phyloP scores from a whole-genome alignment of 2,113 vertebrate species.

The Noturus placidus region DNA sequence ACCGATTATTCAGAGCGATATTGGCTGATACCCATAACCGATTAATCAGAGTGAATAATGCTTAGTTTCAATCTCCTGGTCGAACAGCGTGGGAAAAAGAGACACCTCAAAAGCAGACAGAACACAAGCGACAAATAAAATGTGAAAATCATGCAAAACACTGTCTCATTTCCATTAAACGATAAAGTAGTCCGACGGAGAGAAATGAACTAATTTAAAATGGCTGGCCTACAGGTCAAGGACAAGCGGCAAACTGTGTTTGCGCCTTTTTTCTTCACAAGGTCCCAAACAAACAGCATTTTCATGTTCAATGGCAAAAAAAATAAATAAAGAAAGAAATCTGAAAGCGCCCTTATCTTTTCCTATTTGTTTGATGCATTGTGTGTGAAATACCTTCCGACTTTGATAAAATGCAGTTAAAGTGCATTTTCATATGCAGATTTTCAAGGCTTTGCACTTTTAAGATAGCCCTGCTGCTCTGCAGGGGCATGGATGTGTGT shows the following conservation, averaged over 20 bases:
- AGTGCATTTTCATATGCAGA: conserved; percentile 56
- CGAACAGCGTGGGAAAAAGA: conserved; percentile 23
- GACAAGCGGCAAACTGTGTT: conserved; percentile 52
- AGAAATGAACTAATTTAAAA: conserved; percentile 59
- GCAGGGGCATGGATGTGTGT: conserved; percentile 32
- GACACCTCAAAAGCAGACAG: conserved; percentile 35
- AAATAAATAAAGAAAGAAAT: conserved; percentile 22
- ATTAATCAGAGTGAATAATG: too few relatives aligned
- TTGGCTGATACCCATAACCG: too few relatives aligned
- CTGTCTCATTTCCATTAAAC: conserved; percentile 56
- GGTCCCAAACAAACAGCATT: conserved; percentile 52
- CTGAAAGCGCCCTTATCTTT: conserved; percentile 53
- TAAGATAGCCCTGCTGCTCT: conserved; percentile 49
- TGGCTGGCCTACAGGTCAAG: conserved; percentile 54
- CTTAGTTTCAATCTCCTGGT: conserved; percentile 58
- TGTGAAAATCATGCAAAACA: conserved; percentile 56
- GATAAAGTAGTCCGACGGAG: conserved; percentile 49
- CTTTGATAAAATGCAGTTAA: conserved; percentile 51
- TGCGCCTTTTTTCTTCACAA: conserved; percentile 47
- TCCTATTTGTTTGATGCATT: conserved; percentile 59
- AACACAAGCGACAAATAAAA: conserved; percentile 58
- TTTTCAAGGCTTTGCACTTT: conserved; percentile 47
- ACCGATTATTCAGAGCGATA: too few relatives aligned
- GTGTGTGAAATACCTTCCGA: conserved; percentile 55
- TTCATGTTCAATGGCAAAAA: conserved; percentile 48